Conservation (phyloP, 1,140 invertebrate species). For the Drosophila yakuba region DNA sequence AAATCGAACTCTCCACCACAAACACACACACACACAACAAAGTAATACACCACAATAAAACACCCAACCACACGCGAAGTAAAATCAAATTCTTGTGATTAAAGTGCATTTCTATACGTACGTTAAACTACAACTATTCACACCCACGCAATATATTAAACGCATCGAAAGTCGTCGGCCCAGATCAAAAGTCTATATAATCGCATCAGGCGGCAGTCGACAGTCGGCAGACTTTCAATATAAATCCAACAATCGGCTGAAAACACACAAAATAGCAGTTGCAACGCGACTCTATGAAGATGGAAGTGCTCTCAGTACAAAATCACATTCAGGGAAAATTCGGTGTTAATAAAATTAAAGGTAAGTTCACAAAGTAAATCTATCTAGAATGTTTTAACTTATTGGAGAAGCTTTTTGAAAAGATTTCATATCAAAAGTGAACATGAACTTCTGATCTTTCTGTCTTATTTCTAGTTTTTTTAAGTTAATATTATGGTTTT, state of each 20-base stretch:
- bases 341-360: constrained; percentile 84
- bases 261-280: constrained; percentile 21
- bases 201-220: not conserved
- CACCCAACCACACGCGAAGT: constrained; percentile 47
- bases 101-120: constrained; percentile 84
- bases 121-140: constrained; percentile 44
- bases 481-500: no score
- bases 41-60: constrained; percentile 20
- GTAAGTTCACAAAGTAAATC: constrained; percentile 48
- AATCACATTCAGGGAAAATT: constrained; percentile 85
- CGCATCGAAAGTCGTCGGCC: constrained; percentile 48
- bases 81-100: constrained; percentile 83
- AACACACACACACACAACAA: constrained; percentile 13
- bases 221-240: constrained; percentile 1
- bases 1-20: constrained; percentile 36
- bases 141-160: constrained; percentile 31
- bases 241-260: constrained; percentile 13
- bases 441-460: no score
- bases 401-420: no score
- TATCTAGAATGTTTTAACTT: no score
- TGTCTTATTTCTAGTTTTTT: no score
- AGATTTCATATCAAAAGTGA: no score
- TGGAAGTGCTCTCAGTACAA: constrained; percentile 85
- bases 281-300: constrained; percentile 74
- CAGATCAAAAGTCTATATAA: constrained; percentile 29